Evolutionary conservation across 1,140 invertebrate species (phyloP).

Genomic region (Druon quercuslanigerum): DNA sequence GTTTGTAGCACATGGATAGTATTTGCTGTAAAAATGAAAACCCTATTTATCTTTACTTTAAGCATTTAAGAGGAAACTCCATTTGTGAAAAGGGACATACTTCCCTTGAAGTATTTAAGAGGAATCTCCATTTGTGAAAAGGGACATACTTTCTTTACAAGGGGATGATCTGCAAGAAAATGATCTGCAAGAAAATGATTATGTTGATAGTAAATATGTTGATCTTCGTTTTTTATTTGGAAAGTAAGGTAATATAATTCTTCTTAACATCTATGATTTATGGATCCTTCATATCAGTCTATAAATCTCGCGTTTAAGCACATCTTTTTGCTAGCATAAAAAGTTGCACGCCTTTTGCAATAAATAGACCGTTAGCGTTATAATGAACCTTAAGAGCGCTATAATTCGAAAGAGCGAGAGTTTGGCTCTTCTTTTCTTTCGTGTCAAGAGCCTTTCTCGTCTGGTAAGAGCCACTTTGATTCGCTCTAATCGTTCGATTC

Average conservation of each 20-base stretch:
- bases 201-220: too few relatives aligned
- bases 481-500: conserved; percentile 9
- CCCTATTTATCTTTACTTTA: too few relatives aligned
- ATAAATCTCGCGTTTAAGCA: neutral
- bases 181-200: too few relatives aligned
- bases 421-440: conserved; percentile 26
- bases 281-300: neutral
- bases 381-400: conserved; percentile 12
- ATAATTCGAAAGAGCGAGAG: conserved; percentile 20
- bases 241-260: neutral
- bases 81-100: too few relatives aligned
- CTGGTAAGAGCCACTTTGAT: conserved; percentile 12
- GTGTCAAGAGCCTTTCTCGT: neutral
- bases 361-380: conserved; percentile 20
- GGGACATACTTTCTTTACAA: too few relatives aligned
- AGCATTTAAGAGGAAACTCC: too few relatives aligned
- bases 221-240: neutral
- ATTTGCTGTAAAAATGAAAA: too few relatives aligned
- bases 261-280: neutral
- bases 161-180: too few relatives aligned
- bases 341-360: conserved; percentile 21
- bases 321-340: neutral
- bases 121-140: too few relatives aligned
- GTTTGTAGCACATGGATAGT: too few relatives aligned
- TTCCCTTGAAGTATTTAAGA: too few relatives aligned